Conservation (phyloP, 2,888 invertebrate species). For the Hydrotaea diabolus region DNA sequence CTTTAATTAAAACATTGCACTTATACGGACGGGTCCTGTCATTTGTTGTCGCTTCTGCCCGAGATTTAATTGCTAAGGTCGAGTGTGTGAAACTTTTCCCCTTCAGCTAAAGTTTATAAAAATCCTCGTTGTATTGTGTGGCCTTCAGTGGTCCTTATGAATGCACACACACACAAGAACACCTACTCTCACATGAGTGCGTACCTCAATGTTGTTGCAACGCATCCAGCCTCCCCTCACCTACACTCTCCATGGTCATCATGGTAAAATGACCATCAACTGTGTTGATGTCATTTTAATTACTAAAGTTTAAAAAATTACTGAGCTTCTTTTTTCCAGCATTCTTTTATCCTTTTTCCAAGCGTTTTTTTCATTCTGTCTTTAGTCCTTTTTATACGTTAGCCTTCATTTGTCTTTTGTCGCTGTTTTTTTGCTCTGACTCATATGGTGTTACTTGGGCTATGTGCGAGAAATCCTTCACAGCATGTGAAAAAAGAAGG, state of each 20-base stretch:
- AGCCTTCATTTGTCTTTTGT: slow-evolving; percentile 16
- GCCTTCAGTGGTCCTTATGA: background rate
- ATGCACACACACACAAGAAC: background rate
- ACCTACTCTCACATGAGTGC: too few relatives aligned
- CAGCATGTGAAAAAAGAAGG: slow-evolving; percentile 59
- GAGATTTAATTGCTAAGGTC: background rate
- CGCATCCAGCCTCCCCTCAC: slow-evolving; percentile 1
- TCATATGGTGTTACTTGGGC: background rate
- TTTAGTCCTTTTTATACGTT: slow-evolving; percentile 16
- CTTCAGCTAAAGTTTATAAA: too few relatives aligned
- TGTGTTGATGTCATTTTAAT: slow-evolving; percentile 66
- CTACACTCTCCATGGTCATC: slow-evolving; percentile 26
- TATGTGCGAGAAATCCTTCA: slow-evolving; percentile 40
- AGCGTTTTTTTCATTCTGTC: slow-evolving; percentile 22
- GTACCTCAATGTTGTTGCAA: slow-evolving; percentile 1
- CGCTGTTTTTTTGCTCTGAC: background rate
- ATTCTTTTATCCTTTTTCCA: slow-evolving; percentile 1
- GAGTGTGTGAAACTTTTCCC: background rate
- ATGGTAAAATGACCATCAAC: slow-evolving; percentile 41
- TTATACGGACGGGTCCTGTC: background rate
- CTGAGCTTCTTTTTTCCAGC: slow-evolving; percentile 30
- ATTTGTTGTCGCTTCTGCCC: background rate
- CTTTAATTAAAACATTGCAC: slow-evolving; percentile 25
- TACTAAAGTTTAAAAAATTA: slow-evolving; percentile 65
- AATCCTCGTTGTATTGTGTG: background rate